phyloP scores from a whole-genome alignment of 2,797 vertebrate species.

The Momotus momota region DNA sequence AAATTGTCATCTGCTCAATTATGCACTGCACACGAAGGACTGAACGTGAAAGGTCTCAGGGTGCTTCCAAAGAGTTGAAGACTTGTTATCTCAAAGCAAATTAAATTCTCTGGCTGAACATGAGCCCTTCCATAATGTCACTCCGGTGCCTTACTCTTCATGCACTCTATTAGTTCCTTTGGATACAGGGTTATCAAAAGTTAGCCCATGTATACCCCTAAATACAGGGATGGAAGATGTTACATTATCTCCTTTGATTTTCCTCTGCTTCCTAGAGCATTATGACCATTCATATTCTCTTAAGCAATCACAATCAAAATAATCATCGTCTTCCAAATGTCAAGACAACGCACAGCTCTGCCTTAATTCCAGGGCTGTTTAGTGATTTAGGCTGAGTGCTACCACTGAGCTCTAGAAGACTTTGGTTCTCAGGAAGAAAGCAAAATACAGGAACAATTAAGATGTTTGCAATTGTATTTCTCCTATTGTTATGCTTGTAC shows the following conservation, averaged over 20 bases:
- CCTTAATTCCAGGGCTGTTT: conserved; percentile 1
- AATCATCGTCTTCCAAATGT: background rate
- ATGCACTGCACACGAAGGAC: background rate
- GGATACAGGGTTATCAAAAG: background rate
- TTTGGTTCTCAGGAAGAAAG: conserved; percentile 35
- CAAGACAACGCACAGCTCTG: background rate
- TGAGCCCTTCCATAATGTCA: rapidly evolving
- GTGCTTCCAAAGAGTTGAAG: background rate
- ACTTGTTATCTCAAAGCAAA: background rate
- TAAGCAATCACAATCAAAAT: background rate
- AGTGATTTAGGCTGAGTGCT: background rate
- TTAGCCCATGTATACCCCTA: background rate
- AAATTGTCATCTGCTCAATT: background rate
- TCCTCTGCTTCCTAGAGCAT: background rate
- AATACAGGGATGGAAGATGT: background rate
- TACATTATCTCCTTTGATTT: background rate
- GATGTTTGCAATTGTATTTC: background rate
- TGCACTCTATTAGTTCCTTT: background rate
- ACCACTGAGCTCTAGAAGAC: background rate
- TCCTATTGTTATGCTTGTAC: background rate
- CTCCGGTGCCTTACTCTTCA: conserved; percentile 6
- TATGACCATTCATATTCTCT: background rate
- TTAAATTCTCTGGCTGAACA: background rate
- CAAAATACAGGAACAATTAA: background rate
- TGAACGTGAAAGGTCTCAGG: background rate